Evolutionary conservation across 2,113 vertebrate species (phyloP).

Genomic region (Anoplopoma fimbria): DNA sequence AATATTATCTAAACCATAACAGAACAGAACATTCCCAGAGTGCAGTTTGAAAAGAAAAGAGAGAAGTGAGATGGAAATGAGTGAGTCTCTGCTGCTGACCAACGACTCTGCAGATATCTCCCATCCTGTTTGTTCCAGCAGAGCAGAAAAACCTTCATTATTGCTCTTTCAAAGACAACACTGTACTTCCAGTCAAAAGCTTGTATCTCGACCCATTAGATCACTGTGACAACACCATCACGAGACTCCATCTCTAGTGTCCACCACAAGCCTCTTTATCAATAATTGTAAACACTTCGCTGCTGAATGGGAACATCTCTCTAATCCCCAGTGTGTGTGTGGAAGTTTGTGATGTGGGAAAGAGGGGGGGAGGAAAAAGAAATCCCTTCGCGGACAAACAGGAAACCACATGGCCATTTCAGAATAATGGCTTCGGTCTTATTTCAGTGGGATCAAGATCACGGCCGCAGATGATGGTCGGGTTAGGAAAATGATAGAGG

Average conservation of each 20-base stretch:
- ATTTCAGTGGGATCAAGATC: constrained; percentile 7
- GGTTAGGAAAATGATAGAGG: not conserved
- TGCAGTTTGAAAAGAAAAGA: not conserved
- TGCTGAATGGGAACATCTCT: constrained; percentile 47
- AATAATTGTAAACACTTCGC: constrained; percentile 49
- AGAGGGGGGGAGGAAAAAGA: constrained; percentile 11
- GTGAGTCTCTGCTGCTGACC: constrained; percentile 19
- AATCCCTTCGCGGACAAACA: constrained; percentile 20
- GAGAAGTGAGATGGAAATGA: not conserved
- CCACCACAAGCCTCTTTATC: constrained; percentile 51
- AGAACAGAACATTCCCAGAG: not conserved
- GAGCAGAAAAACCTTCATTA: constrained; percentile 22
- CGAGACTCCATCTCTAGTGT: constrained; percentile 27
- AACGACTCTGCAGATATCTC: constrained; percentile 15
- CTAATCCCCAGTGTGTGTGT: constrained; percentile 27
- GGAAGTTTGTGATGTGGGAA: constrained; percentile 34
- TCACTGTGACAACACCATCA: constrained; percentile 22
- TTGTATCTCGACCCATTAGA: constrained; percentile 39
- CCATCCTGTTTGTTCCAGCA: not conserved
- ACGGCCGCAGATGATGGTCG: constrained; percentile 30
- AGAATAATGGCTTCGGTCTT: constrained; percentile 14
- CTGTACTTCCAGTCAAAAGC: constrained; percentile 44
- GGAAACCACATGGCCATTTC: constrained; percentile 38
- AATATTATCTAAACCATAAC: not conserved
- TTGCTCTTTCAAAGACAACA: constrained; percentile 32